phyloP scores from a whole-genome alignment of 1,140 invertebrate genomes.

The Papilio polyxenes region DNA sequence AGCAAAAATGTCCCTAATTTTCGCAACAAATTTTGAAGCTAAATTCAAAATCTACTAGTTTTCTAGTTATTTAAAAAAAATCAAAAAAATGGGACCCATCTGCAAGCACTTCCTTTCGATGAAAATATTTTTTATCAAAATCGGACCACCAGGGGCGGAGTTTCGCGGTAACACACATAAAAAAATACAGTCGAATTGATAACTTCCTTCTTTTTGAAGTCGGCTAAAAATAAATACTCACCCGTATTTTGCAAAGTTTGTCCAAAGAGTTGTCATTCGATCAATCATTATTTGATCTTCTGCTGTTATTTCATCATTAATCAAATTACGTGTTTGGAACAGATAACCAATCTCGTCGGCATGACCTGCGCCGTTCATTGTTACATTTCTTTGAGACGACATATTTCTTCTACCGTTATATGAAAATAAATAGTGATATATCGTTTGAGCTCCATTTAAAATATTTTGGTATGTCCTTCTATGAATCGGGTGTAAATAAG shows the following conservation, averaged over 20 bases:
- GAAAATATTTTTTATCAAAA: too few relatives aligned
- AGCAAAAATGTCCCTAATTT: too few relatives aligned
- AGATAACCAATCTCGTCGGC: slow-evolving; percentile 54
- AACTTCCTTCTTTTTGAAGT: neutral
- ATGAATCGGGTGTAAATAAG: slow-evolving; percentile 51
- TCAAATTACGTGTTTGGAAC: slow-evolving; percentile 42
- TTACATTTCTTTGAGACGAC: slow-evolving; percentile 39
- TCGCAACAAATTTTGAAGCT: too few relatives aligned
- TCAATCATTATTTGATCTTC: slow-evolving; percentile 53
- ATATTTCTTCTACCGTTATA: slow-evolving; percentile 51
- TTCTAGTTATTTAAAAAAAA: too few relatives aligned
- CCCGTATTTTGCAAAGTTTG: slow-evolving; percentile 60
- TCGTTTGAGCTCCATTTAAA: slow-evolving; percentile 45
- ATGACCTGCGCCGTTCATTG: slow-evolving; percentile 43
- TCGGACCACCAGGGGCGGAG: too few relatives aligned
- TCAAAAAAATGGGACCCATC: too few relatives aligned
- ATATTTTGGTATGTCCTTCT: slow-evolving; percentile 50
- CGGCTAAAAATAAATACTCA: slow-evolving; percentile 38
- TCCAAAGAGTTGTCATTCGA: slow-evolving; percentile 58
- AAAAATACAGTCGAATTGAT: too few relatives aligned
- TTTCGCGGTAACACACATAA: too few relatives aligned
- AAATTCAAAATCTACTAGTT: too few relatives aligned
- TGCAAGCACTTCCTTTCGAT: too few relatives aligned
- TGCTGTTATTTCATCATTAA: slow-evolving; percentile 33
- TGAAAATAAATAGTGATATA: slow-evolving; percentile 55